A percentile compares a stretch with the other conserved stretches of the same genome.
phyloP scores from a whole-genome alignment of 2,888 invertebrate species.

The Leucophenga montana region DNA sequence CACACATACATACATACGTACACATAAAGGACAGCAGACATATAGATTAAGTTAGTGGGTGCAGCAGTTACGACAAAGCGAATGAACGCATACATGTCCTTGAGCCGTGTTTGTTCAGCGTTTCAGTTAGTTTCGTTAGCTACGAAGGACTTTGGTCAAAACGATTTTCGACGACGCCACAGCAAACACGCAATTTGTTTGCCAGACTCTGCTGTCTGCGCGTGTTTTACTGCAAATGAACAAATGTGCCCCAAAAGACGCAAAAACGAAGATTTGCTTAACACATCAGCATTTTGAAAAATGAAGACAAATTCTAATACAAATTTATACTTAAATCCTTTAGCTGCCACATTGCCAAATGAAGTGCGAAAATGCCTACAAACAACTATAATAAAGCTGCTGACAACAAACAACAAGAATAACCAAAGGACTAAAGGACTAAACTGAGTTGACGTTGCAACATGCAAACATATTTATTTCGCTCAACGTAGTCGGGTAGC shows the following conservation, averaged over 20 bases:
- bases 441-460: constrained; percentile 38
- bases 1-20: background rate
- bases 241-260: constrained; percentile 43
- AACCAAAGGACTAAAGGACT: background rate
- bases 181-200: background rate
- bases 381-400: constrained; percentile 28
- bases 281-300: constrained; percentile 9
- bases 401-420: background rate
- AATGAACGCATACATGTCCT: background rate
- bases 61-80: too few species aligned
- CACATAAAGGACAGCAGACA: constrained; percentile 22
- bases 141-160: constrained; percentile 28
- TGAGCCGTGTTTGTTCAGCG: background rate
- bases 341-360: constrained; percentile 47
- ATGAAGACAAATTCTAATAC: constrained; percentile 7
- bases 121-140: background rate
- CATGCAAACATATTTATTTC: constrained; percentile 49
- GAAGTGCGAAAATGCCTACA: constrained; percentile 55
- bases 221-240: constrained; percentile 21
- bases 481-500: constrained; percentile 35
- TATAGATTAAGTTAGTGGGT: constrained; percentile 9
- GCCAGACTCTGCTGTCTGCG: constrained; percentile 1
- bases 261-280: constrained; percentile 32
- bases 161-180: background rate
- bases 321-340: constrained; percentile 53